Conservation (phyloP, 2,113 vertebrate species). For the Amblyornis subalaris region DNA sequence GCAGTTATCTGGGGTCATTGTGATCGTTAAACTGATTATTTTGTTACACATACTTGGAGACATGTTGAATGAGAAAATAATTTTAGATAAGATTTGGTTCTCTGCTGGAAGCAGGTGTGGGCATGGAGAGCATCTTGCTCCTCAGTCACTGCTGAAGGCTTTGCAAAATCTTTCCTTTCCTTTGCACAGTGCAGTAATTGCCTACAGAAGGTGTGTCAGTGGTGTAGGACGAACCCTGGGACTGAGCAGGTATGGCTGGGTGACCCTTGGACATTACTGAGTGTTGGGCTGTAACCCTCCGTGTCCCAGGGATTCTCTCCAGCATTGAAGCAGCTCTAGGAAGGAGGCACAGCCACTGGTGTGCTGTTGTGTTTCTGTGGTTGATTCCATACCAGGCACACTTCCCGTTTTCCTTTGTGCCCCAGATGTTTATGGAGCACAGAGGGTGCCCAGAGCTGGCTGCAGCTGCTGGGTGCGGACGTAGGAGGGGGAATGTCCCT, state of each 20-base stretch:
- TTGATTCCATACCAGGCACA: neutral
- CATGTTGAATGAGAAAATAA: neutral
- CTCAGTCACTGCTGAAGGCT: neutral
- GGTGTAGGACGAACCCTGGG: neutral
- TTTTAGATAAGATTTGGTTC: neutral
- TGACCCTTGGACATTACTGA: accelerated
- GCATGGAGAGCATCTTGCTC: neutral
- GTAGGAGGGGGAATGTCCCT: neutral
- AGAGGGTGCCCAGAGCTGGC: neutral
- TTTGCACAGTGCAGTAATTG: neutral
- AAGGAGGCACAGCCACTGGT: neutral
- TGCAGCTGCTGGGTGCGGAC: neutral
- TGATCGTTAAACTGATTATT: neutral
- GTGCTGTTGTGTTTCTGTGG: neutral
- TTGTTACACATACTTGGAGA: neutral
- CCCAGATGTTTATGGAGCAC: neutral
- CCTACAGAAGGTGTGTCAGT: neutral
- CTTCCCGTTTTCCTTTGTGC: accelerated
- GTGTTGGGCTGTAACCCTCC: neutral
- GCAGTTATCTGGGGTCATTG: neutral
- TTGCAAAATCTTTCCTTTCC: neutral
- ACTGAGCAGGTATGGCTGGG: accelerated
- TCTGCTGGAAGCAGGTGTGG: neutral
- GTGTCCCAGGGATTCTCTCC: accelerated
- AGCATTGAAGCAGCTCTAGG: neutral